phyloP scores from a whole-genome alignment of 2,113 vertebrate species.

The Colaptes auratus region DNA sequence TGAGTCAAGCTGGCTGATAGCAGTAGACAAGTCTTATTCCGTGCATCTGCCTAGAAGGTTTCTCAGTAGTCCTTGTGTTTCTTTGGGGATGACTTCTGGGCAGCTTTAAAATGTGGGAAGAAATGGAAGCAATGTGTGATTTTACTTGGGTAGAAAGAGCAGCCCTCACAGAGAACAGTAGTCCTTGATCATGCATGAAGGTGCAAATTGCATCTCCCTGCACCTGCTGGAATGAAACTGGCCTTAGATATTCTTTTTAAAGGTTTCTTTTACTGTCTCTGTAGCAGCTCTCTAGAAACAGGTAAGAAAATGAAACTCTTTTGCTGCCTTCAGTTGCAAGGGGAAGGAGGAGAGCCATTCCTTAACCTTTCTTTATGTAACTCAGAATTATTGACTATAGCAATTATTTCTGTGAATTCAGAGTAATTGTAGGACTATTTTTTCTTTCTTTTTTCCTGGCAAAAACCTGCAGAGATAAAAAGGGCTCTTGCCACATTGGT shows the following conservation, averaged over 20 bases:
- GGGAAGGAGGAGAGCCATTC: background rate
- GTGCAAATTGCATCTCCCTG: background rate
- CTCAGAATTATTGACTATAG: background rate
- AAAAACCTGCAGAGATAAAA: slow-evolving; percentile 1
- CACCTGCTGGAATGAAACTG: background rate
- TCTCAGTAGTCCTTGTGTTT: background rate
- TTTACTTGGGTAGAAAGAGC: background rate
- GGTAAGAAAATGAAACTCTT: background rate
- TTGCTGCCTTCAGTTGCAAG: background rate
- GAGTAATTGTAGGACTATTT: background rate
- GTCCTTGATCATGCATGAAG: background rate
- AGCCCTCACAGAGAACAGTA: background rate
- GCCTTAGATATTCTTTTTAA: background rate
- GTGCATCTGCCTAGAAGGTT: background rate
- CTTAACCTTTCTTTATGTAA: background rate
- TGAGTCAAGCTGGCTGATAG: background rate
- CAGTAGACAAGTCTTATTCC: background rate
- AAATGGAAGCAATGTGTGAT: background rate
- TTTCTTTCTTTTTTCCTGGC: background rate
- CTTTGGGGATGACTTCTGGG: background rate
- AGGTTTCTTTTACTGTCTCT: background rate
- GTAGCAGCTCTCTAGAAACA: background rate
- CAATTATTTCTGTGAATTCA: slow-evolving; percentile 23
- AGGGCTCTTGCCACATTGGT: background rate
- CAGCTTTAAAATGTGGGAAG: background rate